Evolutionary conservation across 2,888 invertebrate genomes (phyloP), one percentile per base, ranked within the genome.

Genomic region (Drosophila sordidula): DNA sequence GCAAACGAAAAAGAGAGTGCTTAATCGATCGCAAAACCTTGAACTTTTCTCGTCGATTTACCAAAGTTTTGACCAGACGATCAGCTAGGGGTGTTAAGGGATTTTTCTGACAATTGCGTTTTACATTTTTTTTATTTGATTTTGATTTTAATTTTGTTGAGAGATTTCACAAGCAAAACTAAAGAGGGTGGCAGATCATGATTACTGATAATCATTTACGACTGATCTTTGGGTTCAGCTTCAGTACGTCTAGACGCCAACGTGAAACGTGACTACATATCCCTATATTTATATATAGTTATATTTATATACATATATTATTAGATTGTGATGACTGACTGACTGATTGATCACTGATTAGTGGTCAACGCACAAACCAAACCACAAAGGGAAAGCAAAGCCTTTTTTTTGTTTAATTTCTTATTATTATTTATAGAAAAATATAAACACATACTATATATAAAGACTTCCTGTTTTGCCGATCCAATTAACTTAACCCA

Each of bases 31-130:
- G 32, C 25, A 49, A 63, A 76, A 70, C 76, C 76, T 76, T 76
- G 76, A 76, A 76, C 76, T 78, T 70, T 75, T 69, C 52, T 49
- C 56, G 26, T 22, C 29, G 55, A 58, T 74, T 72, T 74, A 72
- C 34, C 73, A 61, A 46, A 26, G 42, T 18, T 59, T 44, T 34
- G 42, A 42, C 12, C 58, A 57, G 41, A 57, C 57, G 61, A 72
- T 74, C 75, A 62, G 34, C 51, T 36, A n/a, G 9, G 9, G 16
- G 44, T 39, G 22, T 16, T 29, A 26, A 25, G n/a, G 41, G 29
- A 14, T 22, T 39, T 16, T 62, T 39, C 11, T 39, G 54, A 52
- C n/a, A 70, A 73, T 42, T 73, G 73, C 73, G 73, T 59, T 64
- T 59, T 75, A 73, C 38, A 75, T 63, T 55, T 29, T 6, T 29